phyloP scores from a whole-genome alignment of 2,797 vertebrate genomes.

The Gouania willdenowi region DNA sequence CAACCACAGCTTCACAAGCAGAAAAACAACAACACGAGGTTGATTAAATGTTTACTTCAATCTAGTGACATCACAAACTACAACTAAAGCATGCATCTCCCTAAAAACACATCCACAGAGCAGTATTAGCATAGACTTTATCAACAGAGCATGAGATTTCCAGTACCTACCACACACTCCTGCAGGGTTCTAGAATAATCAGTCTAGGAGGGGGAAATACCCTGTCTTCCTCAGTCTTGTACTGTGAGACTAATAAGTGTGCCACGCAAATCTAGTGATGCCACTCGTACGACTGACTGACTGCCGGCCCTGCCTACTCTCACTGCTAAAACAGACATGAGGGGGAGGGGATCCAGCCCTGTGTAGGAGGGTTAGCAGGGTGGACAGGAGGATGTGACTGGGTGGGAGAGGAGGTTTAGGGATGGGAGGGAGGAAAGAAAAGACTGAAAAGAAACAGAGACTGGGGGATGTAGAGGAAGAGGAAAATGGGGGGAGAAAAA shows the following conservation, averaged over 20 bases:
- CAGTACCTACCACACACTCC: slow-evolving; percentile 27
- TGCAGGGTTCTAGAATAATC: slow-evolving; percentile 21
- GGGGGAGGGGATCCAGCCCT: slow-evolving; percentile 34
- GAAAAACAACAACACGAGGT: background rate
- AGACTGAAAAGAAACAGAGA: background rate
- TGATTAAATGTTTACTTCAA: background rate
- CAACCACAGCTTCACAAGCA: too few relatives aligned
- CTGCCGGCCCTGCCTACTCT: slow-evolving; percentile 41
- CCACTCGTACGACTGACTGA: slow-evolving; percentile 49
- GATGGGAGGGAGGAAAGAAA: slow-evolving; percentile 25
- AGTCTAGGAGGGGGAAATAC: slow-evolving; percentile 23
- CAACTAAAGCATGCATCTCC: slow-evolving; percentile 6
- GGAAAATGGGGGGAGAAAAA: slow-evolving; percentile 12
- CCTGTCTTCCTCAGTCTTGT: slow-evolving; percentile 21
- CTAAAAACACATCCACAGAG: slow-evolving; percentile 5
- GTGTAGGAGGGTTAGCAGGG: slow-evolving; percentile 14
- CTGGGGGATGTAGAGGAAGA: background rate
- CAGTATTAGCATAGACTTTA: background rate
- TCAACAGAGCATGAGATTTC: background rate
- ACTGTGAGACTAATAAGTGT: slow-evolving; percentile 38
- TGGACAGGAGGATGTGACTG: background rate
- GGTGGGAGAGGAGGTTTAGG: slow-evolving; percentile 1
- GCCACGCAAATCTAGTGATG: slow-evolving; percentile 57
- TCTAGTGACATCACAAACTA: too few relatives aligned
- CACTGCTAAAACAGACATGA: slow-evolving; percentile 21